Evolutionary conservation across 2,888 invertebrate species (phyloP).

Genomic region (Dolichomitus sp.): DNA sequence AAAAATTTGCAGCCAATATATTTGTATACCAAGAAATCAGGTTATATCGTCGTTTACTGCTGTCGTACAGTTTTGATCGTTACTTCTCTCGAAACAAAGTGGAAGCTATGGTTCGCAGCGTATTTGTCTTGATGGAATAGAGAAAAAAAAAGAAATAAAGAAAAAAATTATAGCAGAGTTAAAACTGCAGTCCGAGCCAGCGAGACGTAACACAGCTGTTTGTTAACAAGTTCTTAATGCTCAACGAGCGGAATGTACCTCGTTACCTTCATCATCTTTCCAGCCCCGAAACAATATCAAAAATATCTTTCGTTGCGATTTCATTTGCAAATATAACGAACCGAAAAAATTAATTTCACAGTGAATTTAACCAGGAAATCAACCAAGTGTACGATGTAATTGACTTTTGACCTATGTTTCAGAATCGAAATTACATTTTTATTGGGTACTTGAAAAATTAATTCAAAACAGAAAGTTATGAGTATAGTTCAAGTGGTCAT

Average conservation of each 20-base stretch:
- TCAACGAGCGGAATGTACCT: not conserved
- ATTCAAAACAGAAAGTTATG: not conserved
- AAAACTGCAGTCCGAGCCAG: not conserved
- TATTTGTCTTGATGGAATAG: not conserved
- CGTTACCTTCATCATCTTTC: conserved; percentile 9
- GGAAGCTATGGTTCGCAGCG: not conserved
- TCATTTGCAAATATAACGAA: conserved; percentile 1
- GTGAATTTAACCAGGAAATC: not conserved
- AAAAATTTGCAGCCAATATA: not conserved
- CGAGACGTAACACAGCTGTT: conserved; percentile 12
- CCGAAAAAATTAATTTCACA: not conserved
- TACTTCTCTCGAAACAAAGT: not conserved
- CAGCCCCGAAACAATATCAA: not conserved
- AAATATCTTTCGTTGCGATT: not conserved
- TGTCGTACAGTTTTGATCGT: not conserved
- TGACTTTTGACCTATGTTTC: not conserved
- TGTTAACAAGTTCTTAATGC: conserved; percentile 13
- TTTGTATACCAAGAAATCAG: not conserved
- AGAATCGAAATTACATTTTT: not conserved
- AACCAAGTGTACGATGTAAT: not conserved
- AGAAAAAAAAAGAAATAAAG: no score
- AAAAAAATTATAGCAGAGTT: not conserved
- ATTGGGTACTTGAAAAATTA: not conserved
- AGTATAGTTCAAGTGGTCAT: not conserved
- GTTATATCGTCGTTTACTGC: not conserved